Base-by-base conservation (phyloP, 2,113 vertebrate species). In the Pelvicachromis taeniatus region DNA sequence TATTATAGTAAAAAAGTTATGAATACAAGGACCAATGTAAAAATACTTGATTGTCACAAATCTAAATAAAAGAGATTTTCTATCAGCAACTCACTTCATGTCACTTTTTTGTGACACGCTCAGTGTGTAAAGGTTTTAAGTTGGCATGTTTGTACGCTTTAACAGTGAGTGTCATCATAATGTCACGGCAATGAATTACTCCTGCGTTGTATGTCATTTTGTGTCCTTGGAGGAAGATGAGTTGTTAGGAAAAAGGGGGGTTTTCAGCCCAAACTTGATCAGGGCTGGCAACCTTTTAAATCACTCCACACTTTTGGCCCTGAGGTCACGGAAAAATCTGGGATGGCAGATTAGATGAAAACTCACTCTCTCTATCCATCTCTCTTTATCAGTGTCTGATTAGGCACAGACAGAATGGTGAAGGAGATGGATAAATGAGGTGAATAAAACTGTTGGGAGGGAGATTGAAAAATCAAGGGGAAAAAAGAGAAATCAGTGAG, bases 221-320 rank as follows among this genome's bases (percentile, higher is more conserved):
- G 59, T 45, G 91, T 86, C 92, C 92, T 93, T 91, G 93, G 54
- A 8, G 10, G 23, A 16, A 78, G 83, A 91, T 92, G 86, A 94
- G 85, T 88, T 91, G 90, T 81, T 85, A 63, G 84, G 84, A 94
- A 90, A 93, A 88, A 79, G 84, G 82, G 80, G 82, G 86, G 53
- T 88, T 88, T 93, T 93, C 55, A 40, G 59, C 87, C 85, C 88
- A 91, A 87, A 91, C 87, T 33, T 70, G 81, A 79, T 73, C 88
- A 12, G 50, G n/a, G 82, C 82, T 80, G 81, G 45, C 82, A 85
- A 89, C 73, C 77, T 35, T 35, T 86, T 94, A 91, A 94, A 94
- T 94, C 92, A 91, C 26, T 12, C 80, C 10, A 26, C 54, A 52
- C 21, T 63, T 73, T 50, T 56, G 40, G 87, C 17, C 78, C 29